Percentiles rank a stretch among this genome's conserved stretches.
Evolutionary conservation across 2,113 vertebrate species (phyloP).

Genomic region (Hiodon tergisus): DNA sequence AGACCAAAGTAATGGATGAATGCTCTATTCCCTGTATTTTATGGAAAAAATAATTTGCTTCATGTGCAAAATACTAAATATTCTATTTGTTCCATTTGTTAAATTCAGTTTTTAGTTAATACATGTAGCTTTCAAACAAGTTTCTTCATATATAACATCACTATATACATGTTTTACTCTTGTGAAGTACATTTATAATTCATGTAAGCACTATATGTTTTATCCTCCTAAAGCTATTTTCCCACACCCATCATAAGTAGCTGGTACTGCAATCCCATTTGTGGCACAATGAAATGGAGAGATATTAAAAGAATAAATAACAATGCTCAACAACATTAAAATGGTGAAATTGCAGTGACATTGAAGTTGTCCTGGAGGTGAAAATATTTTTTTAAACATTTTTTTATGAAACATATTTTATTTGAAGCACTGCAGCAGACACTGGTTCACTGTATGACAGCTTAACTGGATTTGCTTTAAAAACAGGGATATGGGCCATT

Average conservation of each 20-base stretch:
- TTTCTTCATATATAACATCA: background rate
- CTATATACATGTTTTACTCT: background rate
- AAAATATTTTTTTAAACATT: conserved; percentile 1
- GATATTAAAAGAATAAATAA: background rate
- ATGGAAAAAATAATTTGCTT: conserved; percentile 14
- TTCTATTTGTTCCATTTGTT: conserved; percentile 1
- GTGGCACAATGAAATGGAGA: background rate
- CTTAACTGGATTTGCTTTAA: conserved; percentile 23
- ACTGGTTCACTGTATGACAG: conserved; percentile 21
- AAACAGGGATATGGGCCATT: conserved; percentile 26
- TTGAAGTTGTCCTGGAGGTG: conserved; percentile 4
- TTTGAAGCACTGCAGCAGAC: conserved; percentile 12
- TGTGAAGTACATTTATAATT: background rate
- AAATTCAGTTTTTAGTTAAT: background rate
- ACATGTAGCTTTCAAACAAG: background rate
- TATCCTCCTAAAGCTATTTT: background rate
- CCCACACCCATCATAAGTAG: background rate
- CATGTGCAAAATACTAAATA: conserved; percentile 14
- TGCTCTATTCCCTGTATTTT: conserved; percentile 20
- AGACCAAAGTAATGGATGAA: conserved; percentile 14
- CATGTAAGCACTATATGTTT: background rate
- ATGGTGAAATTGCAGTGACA: conserved; percentile 7
- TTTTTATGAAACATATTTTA: conserved; percentile 19
- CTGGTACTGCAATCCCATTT: background rate
- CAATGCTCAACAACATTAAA: conserved; percentile 11